Base-by-base conservation (phyloP, 2,888 invertebrate genomes). In the Anorthoa munda region DNA sequence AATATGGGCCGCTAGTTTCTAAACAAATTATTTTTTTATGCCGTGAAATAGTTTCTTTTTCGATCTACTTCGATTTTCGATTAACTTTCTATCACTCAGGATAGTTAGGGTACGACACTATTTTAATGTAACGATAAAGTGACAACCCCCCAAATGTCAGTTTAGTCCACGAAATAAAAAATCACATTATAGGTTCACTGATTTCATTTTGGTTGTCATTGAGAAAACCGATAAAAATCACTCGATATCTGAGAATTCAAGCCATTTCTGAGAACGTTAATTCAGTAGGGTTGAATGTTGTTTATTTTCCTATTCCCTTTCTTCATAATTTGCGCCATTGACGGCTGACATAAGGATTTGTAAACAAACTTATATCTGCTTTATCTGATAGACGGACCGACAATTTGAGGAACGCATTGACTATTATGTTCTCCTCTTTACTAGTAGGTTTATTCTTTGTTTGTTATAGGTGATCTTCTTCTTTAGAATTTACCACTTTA, bases 301-400 rank as follows among this genome's bases (percentile, higher is more conserved):
- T 63, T 58, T 69, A 26, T 45, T 69, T 59, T 66, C 46, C 18
- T 74, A 18, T 65, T 45, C 13, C 26, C 9, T 12, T 56, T 45
- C 21, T 5, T 58, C 21, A n/a, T 58, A 46, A 58, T 56, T 46
- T 31, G 31, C 17, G 31, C 9, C 31, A 75, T 59, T 66, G 23
- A 59, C 9, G 13, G 31, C 23, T 59, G 45, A 23, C 18, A 15
- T n/a, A 26, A 21, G 5, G 23, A 75, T 74, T 59, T 66, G 66
- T 66, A 46, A 65, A 64, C 56, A 50, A 73, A 63, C 7, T 23
- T 73, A 15, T 26, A 21, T 64, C 17, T 39, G 11, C 9, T 50
- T 63, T 13, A 23, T 39, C 5, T 61, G 4, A 17, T 15, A 48
- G 15, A 45, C 7, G 2, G 17, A 23, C 12, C 4, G 12, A 9